These are phyloP conservation scores for Leucoraja erinaceus DNA, from an alignment of 2,113 vertebrate species.

Conservation along the genomic window DNA sequence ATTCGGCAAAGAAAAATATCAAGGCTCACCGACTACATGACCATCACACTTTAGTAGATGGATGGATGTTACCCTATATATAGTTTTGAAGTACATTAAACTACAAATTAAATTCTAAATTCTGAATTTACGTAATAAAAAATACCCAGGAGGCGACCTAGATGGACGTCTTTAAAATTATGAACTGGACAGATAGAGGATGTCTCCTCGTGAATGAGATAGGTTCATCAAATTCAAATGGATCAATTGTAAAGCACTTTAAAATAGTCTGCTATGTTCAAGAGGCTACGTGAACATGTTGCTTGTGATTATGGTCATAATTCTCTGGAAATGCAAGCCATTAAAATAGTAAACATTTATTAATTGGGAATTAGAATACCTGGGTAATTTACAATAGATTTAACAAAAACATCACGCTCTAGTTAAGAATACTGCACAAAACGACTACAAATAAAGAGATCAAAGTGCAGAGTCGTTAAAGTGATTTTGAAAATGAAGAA, in stretches of 20 bases:
- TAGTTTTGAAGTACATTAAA: background rate
- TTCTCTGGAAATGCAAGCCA: background rate
- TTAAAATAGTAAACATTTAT: background rate
- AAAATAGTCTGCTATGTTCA: too few species aligned
- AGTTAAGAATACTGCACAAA: background rate
- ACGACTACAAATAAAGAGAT: background rate
- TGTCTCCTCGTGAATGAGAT: too few species aligned
- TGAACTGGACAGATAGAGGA: too few species aligned
- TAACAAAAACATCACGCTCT: background rate
- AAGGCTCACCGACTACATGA: background rate
- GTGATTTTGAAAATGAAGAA: background rate
- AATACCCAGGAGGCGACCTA: too few species aligned
- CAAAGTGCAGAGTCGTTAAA: background rate
- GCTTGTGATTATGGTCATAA: background rate
- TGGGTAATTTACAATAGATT: background rate
- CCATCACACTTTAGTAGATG: background rate
- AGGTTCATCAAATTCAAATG: too few species aligned
- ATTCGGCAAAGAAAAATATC: background rate
- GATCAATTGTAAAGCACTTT: too few species aligned
- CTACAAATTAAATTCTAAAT: background rate
- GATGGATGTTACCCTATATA: background rate
- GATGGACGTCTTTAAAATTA: too few species aligned
- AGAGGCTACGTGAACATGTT: too few species aligned
- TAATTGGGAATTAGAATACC: too few species aligned
- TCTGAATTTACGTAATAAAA: background rate